Evolutionary conservation across 2,113 vertebrate species (phyloP), one percentile per base, ranked within the genome.

Genomic region (Zosterops pallidus): DNA sequence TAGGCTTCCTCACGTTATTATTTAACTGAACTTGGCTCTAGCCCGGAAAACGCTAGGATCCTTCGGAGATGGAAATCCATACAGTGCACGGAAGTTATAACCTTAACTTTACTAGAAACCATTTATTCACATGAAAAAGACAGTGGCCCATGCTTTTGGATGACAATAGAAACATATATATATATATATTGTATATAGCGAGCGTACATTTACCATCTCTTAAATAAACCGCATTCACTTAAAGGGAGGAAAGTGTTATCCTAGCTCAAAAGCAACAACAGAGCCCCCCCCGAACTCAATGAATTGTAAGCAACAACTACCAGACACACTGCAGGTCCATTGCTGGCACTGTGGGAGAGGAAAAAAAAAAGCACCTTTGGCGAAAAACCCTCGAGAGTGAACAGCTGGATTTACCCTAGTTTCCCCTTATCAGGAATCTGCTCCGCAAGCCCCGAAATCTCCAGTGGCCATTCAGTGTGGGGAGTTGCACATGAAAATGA

Each of bases 101-200:
- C 96, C 97, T 97, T 96, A 97, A 95, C 98, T 98, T 97, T 97
- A 97, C 97, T 96, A 98, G 94, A 98, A 98, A 97, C 97, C 96
- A 97, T 97, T 98, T 98, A 98, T 98, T 98, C 97, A 97, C 97
- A 97, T 97, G 95, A 96, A 97, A 97, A 97, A 98, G 96, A 97
- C 97, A 98, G 91, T 88, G 96, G 95, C 96, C 95, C 91, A 89
- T 96, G 97, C 97, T 96, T 97, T 91, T 62, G 91, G 92, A 96
- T 75, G 96, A 96, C 96, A 97, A 93, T 95, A 93, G 80, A 95
- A 94, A 96, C 92, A 90, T 93, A 97, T 90, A 96, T 95, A 83
- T 95, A 89, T 95, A 89, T 89, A 92, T 94, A 25, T 83, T 95
- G 83, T 95, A 97, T 85, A 94, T 92, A 96, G 83, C 60, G 93